Conservation (phyloP, 2,797 vertebrate species). For the Pipistrellus pipistrellus region DNA sequence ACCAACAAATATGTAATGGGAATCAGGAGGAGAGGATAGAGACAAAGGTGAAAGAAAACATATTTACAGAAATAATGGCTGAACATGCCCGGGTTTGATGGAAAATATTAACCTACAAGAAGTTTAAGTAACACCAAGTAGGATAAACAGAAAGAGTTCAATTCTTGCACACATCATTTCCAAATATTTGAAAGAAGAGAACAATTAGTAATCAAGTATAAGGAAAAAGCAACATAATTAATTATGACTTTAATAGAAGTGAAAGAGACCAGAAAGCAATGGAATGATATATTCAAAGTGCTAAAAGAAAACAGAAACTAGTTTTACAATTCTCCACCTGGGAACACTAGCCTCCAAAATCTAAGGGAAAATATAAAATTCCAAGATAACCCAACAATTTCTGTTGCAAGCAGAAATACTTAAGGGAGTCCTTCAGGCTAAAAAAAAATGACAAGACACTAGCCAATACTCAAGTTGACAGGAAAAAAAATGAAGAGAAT, state of each 20-base stretch:
- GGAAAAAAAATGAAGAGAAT: slow-evolving; percentile 11
- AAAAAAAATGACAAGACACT: background rate
- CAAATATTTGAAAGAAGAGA: slow-evolving; percentile 38
- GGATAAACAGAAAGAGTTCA: slow-evolving; percentile 9
- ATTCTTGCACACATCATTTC: background rate
- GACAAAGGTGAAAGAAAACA: background rate
- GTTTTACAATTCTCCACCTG: background rate
- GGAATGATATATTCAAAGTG: background rate
- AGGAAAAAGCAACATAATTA: background rate
- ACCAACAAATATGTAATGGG: background rate
- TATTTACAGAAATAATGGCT: slow-evolving; percentile 49
- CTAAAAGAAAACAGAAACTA: background rate
- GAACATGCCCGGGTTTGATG: background rate
- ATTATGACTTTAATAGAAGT: slow-evolving; percentile 10
- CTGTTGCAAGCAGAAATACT: slow-evolving; percentile 19
- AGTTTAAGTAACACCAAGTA: background rate
- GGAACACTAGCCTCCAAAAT: slow-evolving; percentile 21
- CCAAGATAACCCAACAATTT: background rate
- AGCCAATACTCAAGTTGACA: background rate
- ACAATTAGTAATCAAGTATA: background rate
- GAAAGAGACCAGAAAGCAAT: background rate
- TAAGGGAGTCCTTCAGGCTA: background rate
- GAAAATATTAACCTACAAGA: background rate
- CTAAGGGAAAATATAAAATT: slow-evolving; percentile 8
- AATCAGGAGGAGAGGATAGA: background rate